Conservation (phyloP, 2,113 vertebrate genomes). For the Cyanistes caeruleus region DNA sequence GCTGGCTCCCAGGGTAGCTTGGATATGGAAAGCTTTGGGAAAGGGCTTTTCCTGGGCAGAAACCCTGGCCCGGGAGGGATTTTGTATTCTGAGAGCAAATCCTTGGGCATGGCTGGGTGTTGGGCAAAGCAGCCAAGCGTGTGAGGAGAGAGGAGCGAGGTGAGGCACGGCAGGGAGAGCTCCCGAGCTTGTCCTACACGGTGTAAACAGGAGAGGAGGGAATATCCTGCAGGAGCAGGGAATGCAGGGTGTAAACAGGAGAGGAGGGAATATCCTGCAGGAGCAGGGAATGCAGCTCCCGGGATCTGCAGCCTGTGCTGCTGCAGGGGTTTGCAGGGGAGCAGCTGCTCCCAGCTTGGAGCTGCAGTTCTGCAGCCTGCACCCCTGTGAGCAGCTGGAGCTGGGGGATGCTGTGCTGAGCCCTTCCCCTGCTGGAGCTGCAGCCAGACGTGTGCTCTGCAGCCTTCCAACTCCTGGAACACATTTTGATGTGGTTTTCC, state of each 20-base stretch:
- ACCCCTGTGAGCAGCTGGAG: not conserved
- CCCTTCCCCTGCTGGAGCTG: not conserved
- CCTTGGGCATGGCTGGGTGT: not conserved
- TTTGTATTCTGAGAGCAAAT: not conserved
- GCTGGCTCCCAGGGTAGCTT: not conserved
- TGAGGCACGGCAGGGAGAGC: not conserved
- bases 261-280: not conserved
- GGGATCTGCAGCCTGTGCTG: not conserved
- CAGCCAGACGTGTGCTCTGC: not conserved
- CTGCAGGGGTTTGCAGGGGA: not conserved
- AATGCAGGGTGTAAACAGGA: not conserved
- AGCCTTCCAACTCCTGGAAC: fast-evolving
- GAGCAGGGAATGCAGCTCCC: not conserved
- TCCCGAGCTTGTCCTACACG: not conserved
- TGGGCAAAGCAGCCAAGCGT: not conserved
- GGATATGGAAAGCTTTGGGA: not conserved
- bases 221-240: not conserved
- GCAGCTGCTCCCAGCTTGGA: not conserved
- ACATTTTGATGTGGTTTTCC: not conserved
- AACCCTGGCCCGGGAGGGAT: not conserved
- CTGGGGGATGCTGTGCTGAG: not conserved
- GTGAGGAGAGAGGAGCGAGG: not conserved
- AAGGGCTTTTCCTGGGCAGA: not conserved
- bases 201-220: not conserved
- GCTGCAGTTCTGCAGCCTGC: not conserved